Evolutionary conservation across 64 coral and sea anemone genomes (phyloP), one percentile per base, ranked within the genome.

Genomic region (Porites lutea): DNA sequence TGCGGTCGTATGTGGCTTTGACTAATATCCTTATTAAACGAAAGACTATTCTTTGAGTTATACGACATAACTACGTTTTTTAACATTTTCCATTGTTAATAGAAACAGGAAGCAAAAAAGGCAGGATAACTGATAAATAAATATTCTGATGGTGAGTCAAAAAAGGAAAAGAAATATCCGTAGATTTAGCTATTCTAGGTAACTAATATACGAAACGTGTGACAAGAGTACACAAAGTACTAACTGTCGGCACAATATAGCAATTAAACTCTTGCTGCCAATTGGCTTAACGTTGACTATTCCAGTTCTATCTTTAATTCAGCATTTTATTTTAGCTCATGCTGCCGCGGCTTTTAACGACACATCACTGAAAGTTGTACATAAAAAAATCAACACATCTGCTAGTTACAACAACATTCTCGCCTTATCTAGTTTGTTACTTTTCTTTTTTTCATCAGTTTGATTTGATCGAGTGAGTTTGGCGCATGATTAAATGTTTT

Each of bases 61-160:
- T 10, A 51, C 65, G 69, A 1, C 27, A 52, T 84, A 23, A 81
- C 78, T 37, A 62, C 23, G 6, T 84, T 84, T 47, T 61, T 52
- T 69, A 84, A 84, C 81, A 51, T 84, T 65, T 83, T 48, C 52
- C 48, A 74, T 18, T 48, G 6, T 4, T 23, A 16, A 63, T 53
- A 50, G 23, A 66, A 67, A 68, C 45, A 69, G 37, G 11, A 63
- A 79, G 43, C 13, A 61, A 48, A 46, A 45, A 81, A 22, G 19
- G 6, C 15, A 19, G 19, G 51, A 18, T 19, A 51, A 51, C 51
- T 18, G 73, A 51, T 15, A 20, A 49, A 21, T 8, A 23, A 70
- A 70, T 23, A 70, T 21, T 70, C n/a, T 70, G 5, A 70, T 70
- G 66, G 5, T 22, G 19, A 80, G 2, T 62, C 1, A 80, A 60